Base-by-base conservation (phyloP, 2,113 vertebrate species). In the Donacobius atricapilla region DNA sequence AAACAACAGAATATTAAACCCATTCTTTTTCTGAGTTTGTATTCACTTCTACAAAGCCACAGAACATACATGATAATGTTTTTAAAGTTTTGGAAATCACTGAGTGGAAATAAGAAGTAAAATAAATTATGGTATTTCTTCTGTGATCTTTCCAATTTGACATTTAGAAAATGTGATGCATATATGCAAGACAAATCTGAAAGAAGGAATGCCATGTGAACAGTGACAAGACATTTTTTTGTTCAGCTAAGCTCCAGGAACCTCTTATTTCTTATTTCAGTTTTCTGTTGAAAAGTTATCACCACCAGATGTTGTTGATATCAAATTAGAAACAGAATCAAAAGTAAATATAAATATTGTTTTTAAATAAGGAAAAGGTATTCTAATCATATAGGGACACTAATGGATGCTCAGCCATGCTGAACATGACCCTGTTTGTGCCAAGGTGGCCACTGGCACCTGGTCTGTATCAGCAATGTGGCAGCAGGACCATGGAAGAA, bases 161-260 rank as follows among this genome's bases (percentile, higher is more conserved):
- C 7, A 47, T 90, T 88, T 66, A 60, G 27, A 50, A 83, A 83
- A 10, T 8, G 3, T 35, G 37, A 17, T 4, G 2, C 12, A 82
- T 27, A 30, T 37, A 64, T 35, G 24, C 5, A 63, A 76, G 44
- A 86, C 35, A 88, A 85, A 76, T 20, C 19, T 80, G 54, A 68
- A 88, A 35, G 7, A 72, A 72, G 11, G 6, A 22, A 56, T 56
- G 21, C 6, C 30, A 42, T 15, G 4, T 13, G 13, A 79, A 58
- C 0, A 2, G 13, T 42, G 15, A 5, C 27, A 82, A 33, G 33
- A 54, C 3, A 35, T 30, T 21, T 64, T 87, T 90, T 79, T 71
- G 33, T 68, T 92, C 33, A 68, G 0, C 39, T 60, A 5, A 0
- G 0, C 6, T 58, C 25, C 9, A 39, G 37, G 10, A 91, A 75